These are phyloP conservation scores for Anguilla marmorata DNA, from an alignment of 2,797 vertebrate genomes.

Conservation along the genomic window DNA sequence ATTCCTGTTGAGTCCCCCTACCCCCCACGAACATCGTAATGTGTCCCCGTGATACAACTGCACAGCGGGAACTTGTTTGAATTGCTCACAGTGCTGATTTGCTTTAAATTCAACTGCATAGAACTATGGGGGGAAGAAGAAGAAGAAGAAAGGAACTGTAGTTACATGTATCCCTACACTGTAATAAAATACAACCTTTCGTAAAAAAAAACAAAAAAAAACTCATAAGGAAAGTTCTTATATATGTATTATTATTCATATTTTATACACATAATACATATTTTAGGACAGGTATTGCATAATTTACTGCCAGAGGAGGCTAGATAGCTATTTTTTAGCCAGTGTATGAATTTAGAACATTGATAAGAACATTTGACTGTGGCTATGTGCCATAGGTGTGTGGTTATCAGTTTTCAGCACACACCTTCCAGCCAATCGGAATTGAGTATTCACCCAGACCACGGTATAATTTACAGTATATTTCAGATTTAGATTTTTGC, in stretches of 20 bases:
- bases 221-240: not conserved
- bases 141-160: not conserved
- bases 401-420: too few species aligned
- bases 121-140: slow-evolving; percentile 50
- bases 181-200: not conserved
- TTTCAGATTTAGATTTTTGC: not conserved
- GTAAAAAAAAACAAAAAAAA: not conserved
- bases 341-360: too few species aligned
- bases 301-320: not conserved
- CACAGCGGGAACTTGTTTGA: slow-evolving; percentile 54
- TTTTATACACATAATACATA: not conserved
- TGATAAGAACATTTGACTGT: too few species aligned
- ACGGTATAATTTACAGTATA: not conserved
- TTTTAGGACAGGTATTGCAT: not conserved
- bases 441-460: too few species aligned
- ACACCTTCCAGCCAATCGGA: too few species aligned
- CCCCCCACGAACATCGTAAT: slow-evolving; percentile 43
- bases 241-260: not conserved
- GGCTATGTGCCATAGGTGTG: too few species aligned
- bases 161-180: not conserved
- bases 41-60: slow-evolving; percentile 50
- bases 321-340: too few species aligned
- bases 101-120: slow-evolving; percentile 54
- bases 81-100: slow-evolving; percentile 49
- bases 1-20: slow-evolving; percentile 29